Conservation (phyloP, 2,113 vertebrate species). For the Notiomystis cincta region DNA sequence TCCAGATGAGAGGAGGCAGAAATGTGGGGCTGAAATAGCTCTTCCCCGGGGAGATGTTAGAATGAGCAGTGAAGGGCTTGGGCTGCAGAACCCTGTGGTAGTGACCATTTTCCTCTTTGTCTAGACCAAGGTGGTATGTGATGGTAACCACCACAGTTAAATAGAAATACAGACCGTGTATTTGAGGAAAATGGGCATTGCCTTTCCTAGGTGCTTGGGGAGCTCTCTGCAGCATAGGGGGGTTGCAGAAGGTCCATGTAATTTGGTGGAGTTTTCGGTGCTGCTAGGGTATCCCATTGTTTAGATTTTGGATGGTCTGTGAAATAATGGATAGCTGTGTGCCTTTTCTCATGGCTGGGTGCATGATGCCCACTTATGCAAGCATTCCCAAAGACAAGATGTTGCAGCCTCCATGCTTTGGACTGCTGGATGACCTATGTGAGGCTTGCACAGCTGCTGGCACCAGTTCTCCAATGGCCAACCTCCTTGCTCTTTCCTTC, state of each 20-base stretch:
- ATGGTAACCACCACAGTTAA: background rate
- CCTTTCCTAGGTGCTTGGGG: background rate
- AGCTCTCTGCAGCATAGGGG: rapidly evolving
- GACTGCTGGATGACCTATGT: background rate
- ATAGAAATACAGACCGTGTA: rapidly evolving
- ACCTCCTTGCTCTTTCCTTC: background rate
- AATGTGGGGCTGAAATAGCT: background rate
- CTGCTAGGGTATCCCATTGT: background rate
- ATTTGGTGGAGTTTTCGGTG: background rate
- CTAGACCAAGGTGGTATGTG: background rate
- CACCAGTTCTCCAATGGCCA: background rate
- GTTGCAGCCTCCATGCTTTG: background rate
- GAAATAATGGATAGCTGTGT: background rate
- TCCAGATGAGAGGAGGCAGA: background rate
- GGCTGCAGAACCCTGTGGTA: background rate
- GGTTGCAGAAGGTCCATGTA: background rate
- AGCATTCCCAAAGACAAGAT: background rate
- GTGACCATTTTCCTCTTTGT: rapidly evolving
- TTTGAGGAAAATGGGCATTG: background rate
- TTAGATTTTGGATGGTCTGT: background rate
- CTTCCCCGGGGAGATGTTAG: background rate
- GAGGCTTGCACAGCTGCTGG: rapidly evolving
- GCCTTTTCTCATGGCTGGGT: background rate
- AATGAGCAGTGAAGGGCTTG: background rate
- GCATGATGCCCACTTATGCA: background rate